Percentiles rank a stretch among this genome's conserved stretches.
These are phyloP conservation scores for Furnarius figulus DNA, from an alignment of 2,113 vertebrate genomes.

Conservation along the genomic window DNA sequence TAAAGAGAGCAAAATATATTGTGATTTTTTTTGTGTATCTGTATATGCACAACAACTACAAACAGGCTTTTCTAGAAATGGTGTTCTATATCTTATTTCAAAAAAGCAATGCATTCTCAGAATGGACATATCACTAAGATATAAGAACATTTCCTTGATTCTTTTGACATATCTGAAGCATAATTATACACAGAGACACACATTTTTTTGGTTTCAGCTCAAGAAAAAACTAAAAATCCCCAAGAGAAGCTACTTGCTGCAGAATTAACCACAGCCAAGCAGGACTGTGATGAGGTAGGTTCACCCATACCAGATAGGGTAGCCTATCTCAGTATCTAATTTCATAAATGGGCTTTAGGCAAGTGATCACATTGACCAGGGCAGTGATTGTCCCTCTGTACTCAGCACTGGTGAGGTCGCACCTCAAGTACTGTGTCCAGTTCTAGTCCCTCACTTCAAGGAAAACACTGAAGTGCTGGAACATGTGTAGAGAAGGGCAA, in stretches of 20 bases:
- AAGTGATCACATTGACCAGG: neutral
- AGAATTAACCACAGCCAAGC: neutral
- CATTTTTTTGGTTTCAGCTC: neutral
- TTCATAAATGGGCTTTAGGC: neutral
- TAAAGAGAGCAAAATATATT: neutral
- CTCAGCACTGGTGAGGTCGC: neutral
- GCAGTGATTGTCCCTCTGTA: neutral
- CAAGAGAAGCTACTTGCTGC: neutral
- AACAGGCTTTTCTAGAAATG: neutral
- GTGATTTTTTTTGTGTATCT: neutral
- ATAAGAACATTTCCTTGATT: neutral
- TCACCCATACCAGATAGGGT: neutral
- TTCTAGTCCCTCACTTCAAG: neutral
- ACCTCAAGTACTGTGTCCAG: neutral
- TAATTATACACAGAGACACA: neutral
- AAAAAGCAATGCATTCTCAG: neutral
- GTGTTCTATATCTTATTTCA: neutral
- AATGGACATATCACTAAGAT: neutral
- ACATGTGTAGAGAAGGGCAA: neutral
- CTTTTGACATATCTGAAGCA: neutral
- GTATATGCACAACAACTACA: neutral
- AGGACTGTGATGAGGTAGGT: neutral
- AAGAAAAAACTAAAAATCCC: neutral
- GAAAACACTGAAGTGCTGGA: neutral
- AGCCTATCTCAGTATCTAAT: neutral